Percentiles rank a stretch among this genome's conserved stretches.
Conservation (phyloP, 1,140 invertebrate genomes). For the Conus betulinus region DNA sequence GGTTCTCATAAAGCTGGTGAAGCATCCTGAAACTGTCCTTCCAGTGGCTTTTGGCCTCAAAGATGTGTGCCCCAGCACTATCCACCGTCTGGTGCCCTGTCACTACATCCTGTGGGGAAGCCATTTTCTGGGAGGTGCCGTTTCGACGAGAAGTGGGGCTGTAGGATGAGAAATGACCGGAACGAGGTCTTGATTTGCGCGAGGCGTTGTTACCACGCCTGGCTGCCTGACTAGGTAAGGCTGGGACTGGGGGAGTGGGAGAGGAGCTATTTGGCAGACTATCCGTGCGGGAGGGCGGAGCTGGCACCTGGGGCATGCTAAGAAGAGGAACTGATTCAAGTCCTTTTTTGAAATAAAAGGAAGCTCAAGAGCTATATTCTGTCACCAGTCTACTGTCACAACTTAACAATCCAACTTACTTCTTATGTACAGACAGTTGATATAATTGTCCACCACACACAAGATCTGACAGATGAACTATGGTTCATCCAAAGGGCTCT, state of each 20-base stretch:
- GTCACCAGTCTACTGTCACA: no score
- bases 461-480: neutral
- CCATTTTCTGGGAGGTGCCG: neutral
- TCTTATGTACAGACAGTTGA: neutral
- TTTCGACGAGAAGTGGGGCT: neutral
- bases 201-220: constrained; percentile 21
- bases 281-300: constrained; percentile 43
- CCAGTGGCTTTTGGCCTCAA: constrained; percentile 39
- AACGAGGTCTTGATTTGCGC: constrained; percentile 24
- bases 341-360: neutral
- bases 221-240: constrained; percentile 11
- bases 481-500: neutral
- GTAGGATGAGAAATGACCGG: constrained; percentile 23
- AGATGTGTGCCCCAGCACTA: neutral
- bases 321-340: neutral
- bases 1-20: constrained; percentile 61
- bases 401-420: neutral
- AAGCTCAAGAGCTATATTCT: neutral
- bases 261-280: constrained; percentile 38
- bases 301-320: constrained; percentile 49
- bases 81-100: constrained; percentile 12
- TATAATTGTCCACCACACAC: neutral
- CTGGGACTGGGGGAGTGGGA: constrained; percentile 42
- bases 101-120: neutral
- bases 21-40: constrained; percentile 58